phyloP scores from a whole-genome alignment of 2,113 vertebrate genomes.

The Saguinus midas region DNA sequence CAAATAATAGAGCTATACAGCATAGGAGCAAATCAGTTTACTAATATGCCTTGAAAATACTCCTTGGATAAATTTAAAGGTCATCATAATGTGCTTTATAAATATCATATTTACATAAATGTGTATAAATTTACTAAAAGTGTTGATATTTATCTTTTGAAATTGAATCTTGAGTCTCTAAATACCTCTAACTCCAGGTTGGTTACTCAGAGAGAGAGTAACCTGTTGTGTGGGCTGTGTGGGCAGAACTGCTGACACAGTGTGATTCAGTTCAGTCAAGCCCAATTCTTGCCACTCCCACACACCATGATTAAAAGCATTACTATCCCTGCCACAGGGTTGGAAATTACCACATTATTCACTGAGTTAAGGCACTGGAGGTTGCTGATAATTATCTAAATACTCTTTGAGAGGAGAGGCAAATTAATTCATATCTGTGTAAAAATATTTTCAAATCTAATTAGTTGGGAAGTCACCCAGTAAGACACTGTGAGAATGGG shows the following conservation, averaged over 20 bases:
- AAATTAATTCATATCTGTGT: constrained; percentile 34
- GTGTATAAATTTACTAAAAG: neutral
- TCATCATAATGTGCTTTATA: neutral
- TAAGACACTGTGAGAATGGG: neutral
- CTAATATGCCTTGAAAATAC: neutral
- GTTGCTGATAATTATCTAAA: constrained; percentile 47
- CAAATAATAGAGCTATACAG: neutral
- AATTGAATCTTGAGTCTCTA: neutral
- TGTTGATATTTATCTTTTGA: neutral
- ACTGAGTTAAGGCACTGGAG: constrained; percentile 9
- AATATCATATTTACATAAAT: neutral
- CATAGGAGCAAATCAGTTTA: neutral
- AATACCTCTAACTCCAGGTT: neutral
- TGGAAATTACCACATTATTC: constrained; percentile 34
- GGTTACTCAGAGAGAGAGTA: neutral
- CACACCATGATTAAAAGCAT: neutral
- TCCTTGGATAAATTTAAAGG: neutral
- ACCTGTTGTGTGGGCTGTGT: neutral
- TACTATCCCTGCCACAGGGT: neutral
- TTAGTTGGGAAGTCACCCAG: neutral
- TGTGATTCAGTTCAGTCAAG: constrained; percentile 27
- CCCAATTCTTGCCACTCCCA: neutral
- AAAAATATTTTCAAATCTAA: neutral
- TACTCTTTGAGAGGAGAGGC: neutral
- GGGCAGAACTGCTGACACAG: neutral